Conservation (phyloP, 2,888 invertebrate genomes). For the Stratiomys singularior region DNA sequence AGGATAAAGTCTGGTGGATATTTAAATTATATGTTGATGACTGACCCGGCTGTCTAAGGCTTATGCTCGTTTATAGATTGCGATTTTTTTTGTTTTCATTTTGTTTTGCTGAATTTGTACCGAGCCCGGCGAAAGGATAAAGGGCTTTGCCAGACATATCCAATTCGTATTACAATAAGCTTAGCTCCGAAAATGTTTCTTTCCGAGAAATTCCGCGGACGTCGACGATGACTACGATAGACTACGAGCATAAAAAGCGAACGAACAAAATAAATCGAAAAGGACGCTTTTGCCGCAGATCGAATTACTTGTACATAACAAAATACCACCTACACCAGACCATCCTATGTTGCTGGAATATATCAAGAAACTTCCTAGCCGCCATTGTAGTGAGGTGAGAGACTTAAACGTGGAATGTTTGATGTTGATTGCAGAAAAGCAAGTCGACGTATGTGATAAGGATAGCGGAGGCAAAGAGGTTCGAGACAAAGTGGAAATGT, state of each 20-base stretch:
- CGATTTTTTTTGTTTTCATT: background rate
- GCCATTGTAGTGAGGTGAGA: background rate
- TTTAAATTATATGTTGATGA: slow-evolving; percentile 24
- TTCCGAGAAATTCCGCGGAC: background rate
- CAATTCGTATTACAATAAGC: background rate
- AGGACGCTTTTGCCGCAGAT: slow-evolving; percentile 16
- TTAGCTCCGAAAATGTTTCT: background rate
- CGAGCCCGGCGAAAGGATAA: no score
- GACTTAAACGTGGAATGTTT: background rate
- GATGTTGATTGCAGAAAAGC: background rate
- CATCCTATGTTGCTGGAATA: background rate
- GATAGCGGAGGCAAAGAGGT: background rate
- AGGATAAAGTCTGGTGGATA: background rate
- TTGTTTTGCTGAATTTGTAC: no score
- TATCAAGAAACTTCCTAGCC: slow-evolving; percentile 2
- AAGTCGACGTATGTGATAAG: background rate
- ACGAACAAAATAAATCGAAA: slow-evolving; percentile 1
- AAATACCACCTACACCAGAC: slow-evolving; percentile 19
- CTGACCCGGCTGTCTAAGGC: slow-evolving; percentile 12
- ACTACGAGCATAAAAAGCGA: background rate
- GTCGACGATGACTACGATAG: background rate
- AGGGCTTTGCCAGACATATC: slow-evolving; percentile 11
- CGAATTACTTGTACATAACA: slow-evolving; percentile 17
- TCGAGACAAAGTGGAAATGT: background rate
- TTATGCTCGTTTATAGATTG: background rate